These are phyloP conservation scores for Tonatia bakeri DNA, from an alignment of 2,113 vertebrate species.

Conservation along the genomic window DNA sequence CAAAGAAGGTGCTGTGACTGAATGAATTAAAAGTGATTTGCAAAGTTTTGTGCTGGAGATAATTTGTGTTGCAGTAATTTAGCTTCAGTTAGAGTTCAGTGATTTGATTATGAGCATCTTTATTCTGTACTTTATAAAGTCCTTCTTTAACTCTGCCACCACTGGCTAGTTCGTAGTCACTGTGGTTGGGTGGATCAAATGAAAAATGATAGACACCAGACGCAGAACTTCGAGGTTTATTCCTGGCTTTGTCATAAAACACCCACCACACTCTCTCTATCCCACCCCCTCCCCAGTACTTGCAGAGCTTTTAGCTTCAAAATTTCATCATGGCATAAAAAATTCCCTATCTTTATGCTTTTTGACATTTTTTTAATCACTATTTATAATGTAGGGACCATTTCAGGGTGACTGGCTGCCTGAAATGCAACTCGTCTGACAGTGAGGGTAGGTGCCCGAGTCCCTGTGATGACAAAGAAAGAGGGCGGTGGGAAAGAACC, in stretches of 20 bases:
- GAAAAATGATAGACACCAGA: background rate
- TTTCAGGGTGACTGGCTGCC: background rate
- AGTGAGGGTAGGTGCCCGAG: background rate
- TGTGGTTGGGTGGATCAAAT: background rate
- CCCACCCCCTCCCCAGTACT: rapidly evolving
- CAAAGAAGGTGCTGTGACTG: no score
- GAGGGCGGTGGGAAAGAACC: background rate
- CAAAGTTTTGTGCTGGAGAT: no score
- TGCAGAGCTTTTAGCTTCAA: background rate
- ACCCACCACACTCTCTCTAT: background rate
- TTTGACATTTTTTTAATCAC: background rate
- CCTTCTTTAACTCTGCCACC: background rate
- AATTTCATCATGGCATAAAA: background rate
- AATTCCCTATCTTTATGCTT: background rate
- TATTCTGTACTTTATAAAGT: background rate
- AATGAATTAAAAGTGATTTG: no score
- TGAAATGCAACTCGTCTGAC: background rate
- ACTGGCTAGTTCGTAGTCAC: background rate
- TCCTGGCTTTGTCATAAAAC: background rate
- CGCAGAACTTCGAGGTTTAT: background rate
- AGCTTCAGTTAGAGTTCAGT: background rate
- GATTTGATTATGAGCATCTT: background rate
- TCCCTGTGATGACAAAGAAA: background rate
- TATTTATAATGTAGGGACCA: background rate
- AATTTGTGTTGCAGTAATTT: background rate